A percentile compares a stretch with the other conserved stretches of the same genome.
Conservation (phyloP, 2,797 vertebrate species). For the Platyrinchus mystaceus region DNA sequence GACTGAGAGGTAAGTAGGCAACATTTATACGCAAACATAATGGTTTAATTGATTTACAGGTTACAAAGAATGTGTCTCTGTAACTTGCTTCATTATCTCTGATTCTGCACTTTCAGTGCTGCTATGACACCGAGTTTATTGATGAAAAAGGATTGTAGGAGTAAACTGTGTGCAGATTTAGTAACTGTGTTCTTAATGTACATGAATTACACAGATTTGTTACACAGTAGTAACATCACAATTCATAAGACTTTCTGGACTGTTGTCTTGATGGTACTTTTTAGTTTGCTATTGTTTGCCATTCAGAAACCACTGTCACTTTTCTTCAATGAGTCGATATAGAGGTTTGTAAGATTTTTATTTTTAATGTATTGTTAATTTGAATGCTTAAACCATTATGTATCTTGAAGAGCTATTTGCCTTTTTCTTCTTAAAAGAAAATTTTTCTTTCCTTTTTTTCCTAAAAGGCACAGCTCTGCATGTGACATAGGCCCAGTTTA, state of each 20-base stretch:
- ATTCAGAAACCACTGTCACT: background rate
- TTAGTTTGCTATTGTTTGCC: background rate
- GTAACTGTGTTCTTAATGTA: background rate
- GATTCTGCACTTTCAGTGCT: background rate
- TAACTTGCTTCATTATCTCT: background rate
- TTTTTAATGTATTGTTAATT: background rate
- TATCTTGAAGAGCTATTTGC: background rate
- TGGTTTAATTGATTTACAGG: background rate
- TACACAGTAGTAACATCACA: background rate
- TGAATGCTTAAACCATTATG: background rate
- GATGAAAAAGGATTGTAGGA: background rate
- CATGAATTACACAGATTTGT: background rate
- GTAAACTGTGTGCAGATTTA: background rate
- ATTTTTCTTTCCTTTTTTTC: background rate
- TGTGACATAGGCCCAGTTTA: background rate
- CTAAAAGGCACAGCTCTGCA: background rate
- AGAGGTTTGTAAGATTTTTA: background rate
- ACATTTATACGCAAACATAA: background rate
- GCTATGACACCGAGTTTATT: background rate
- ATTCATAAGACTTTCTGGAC: background rate
- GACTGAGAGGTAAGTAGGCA: background rate
- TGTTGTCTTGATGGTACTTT: background rate
- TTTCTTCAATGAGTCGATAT: background rate
- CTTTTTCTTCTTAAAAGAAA: background rate
- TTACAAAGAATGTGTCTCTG: background rate